Evolutionary conservation across 2,888 invertebrate genomes (phyloP), one percentile per base, ranked within the genome.

Genomic region (Parnassius mnemosyne): DNA sequence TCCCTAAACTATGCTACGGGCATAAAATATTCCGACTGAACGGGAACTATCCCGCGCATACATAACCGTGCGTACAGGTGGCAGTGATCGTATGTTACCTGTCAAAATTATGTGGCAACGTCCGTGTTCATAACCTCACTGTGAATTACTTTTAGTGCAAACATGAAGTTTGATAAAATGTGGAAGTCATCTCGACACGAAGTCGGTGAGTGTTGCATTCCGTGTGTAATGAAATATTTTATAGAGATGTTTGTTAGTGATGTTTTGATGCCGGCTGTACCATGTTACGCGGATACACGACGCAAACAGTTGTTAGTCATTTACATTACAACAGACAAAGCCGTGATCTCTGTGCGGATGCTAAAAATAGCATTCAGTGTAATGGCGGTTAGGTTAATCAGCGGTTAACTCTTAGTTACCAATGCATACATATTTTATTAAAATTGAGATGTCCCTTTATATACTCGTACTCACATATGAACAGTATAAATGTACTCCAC

Each of bases 261-360:
- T 85, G 83, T 84, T 83, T 79, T 83, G 81, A 76, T 69, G 72
- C 74, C 76, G 77, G 72, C 69, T 72, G 70, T 68, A 65, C 10
- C 13, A 50, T 62, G 50, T 58, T 60, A 60, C 66, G 63, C 66
- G 63, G 68, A 69, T 67, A 60, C 64, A 69, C 62, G 68, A 76
- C 73, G 65, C 67, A 66, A 76, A 69, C 75, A 77, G 73, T 81
- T 83, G 78, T 83, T 83, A 83, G 78, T 83, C 80, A 81, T 85
- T 87, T 84, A 84, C 81, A 86, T 84, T 87, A 84, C 77, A 80
- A 77, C 83, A 86, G 84, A 89, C 89, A 88, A 88, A 89, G 90
- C 84, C 84, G 84, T 87, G 90, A 87, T 91, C 89, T 89, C 81
- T 83, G 85, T 83, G 80, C 81, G 77, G 80, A 84, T 80, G 88